Evolutionary conservation across 2,113 vertebrate species (phyloP), one percentile per base, ranked within the genome.

Genomic region (Onychostoma macrolepis): DNA sequence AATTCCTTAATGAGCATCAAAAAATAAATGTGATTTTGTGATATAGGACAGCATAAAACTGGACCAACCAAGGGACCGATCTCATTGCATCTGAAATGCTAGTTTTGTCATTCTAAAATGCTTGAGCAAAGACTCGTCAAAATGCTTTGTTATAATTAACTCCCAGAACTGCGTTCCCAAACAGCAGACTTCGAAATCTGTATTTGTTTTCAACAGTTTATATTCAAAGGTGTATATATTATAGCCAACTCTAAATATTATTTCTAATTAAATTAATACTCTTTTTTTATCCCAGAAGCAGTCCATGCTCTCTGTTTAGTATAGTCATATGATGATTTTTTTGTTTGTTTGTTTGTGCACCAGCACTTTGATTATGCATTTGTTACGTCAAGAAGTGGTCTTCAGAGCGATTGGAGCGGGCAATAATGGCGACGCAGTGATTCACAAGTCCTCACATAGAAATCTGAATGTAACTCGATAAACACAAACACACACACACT

Each of bases 391-490:
- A 28, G 43, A 12, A 43, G 50, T 13, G 78, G 26, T 81, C 69
- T 72, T 56, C 3, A 6, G 67, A 78, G 26, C 24, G 33, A 65
- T 50, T 30, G 69, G 82, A 83, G 65, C n/a, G 3, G 53, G 82
- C 12, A 71, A 38, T 84, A 84, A 74, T 21, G 80, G 63, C 26
- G 28, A 81, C 41, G 26, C 82, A 63, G 81, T 61, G 53, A 85
- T 82, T 50, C 83, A 71, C 33, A 53, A 50, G 33, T 71, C 15
- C 75, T 85, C 53, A 15, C 61, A 85, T 88, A 63, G 45, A 86
- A 38, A 84, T 87, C 76, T 80, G 81, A 88, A 89, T 80, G 80
- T 61, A 87, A 87, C 88, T 85, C 56, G 63, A 85, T 61, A 87
- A 61, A 56, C 61, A 75, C 72, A 88, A 4, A 82, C 74, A 89